Conservation (phyloP, 2,113 vertebrate genomes). For the Erinaceus europaeus region DNA sequence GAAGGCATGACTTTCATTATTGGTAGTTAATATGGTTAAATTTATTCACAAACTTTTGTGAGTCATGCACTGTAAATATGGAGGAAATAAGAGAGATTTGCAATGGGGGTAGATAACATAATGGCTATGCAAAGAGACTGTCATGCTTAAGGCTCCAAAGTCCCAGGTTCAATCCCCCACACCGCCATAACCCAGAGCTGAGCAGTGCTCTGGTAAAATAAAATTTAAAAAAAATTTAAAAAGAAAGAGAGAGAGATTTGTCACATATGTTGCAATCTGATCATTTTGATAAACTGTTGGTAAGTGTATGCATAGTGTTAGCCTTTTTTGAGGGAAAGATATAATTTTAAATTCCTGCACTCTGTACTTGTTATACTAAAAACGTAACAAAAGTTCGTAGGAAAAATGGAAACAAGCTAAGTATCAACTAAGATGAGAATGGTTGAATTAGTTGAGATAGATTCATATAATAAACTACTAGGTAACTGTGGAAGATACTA, state of each 20-base stretch:
- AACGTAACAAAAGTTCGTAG: neutral
- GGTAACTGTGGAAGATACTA: constrained; percentile 6
- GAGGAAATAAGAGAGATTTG: constrained; percentile 30
- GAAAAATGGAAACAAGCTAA: neutral
- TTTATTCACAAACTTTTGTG: constrained; percentile 33
- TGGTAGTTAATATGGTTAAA: constrained; percentile 28
- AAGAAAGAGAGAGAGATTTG: constrained; percentile 29
- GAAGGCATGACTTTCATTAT: neutral
- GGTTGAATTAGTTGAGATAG: neutral
- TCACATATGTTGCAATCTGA: constrained; percentile 7
- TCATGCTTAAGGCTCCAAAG: too few species aligned
- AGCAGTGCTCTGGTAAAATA: too few species aligned
- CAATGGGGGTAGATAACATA: too few species aligned
- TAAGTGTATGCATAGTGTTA: neutral
- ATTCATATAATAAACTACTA: neutral
- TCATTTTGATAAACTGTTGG: neutral
- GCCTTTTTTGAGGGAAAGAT: neutral
- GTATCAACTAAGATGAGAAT: neutral
- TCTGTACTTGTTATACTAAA: neutral
- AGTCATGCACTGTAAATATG: constrained; percentile 29
- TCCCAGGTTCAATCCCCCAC: too few species aligned
- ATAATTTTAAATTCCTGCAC: neutral
- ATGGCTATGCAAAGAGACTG: too few species aligned
- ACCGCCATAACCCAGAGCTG: too few species aligned
- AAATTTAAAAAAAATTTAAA: too few species aligned